Evolutionary conservation across 2,113 vertebrate genomes (phyloP).

Genomic region (Sula dactylatra): DNA sequence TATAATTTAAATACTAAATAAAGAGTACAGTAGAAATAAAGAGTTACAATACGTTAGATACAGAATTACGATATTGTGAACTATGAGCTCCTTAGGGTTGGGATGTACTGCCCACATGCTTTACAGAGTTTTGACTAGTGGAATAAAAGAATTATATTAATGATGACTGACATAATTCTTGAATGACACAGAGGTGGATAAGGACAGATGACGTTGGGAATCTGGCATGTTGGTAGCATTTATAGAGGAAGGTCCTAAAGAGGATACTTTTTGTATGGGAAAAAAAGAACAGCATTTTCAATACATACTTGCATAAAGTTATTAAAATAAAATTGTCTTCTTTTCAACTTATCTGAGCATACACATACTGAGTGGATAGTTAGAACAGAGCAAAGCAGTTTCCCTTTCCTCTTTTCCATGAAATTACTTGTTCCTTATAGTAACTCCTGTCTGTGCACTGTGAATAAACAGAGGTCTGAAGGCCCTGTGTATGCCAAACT

Average conservation of each 20-base stretch:
- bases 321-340: not conserved
- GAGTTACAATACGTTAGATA: not conserved
- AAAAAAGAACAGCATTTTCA: not conserved
- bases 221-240: not conserved
- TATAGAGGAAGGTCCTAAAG: not conserved
- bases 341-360: not conserved
- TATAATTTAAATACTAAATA: not conserved
- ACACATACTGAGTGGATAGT: not conserved
- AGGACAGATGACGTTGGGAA: not conserved
- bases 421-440: not conserved
- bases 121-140: not conserved
- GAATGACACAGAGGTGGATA: not conserved
- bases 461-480: not conserved
- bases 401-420: not conserved
- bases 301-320: not conserved
- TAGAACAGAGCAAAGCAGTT: not conserved
- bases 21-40: not conserved
- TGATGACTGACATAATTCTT: not conserved
- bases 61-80: not conserved
- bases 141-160: not conserved
- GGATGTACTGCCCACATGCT: not conserved
- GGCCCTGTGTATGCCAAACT: not conserved
- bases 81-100: not conserved
- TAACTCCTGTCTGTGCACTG: not conserved
- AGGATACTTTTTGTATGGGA: not conserved